Conservation (phyloP, 2,797 vertebrate species). For the Cuniculus paca region DNA sequence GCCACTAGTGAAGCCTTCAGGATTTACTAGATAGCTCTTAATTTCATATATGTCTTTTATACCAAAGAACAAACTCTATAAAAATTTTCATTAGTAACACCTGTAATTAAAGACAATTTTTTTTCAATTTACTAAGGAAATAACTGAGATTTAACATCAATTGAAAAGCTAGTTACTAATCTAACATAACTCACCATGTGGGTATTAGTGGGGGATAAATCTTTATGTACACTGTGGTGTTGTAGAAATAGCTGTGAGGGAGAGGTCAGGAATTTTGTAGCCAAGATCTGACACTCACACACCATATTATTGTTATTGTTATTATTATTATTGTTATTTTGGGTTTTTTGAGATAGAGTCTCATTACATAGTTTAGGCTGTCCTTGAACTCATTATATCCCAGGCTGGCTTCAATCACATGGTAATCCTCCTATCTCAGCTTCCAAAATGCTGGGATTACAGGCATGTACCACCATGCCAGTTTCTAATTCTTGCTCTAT, state of each 20-base stretch:
- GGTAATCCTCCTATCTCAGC: background rate
- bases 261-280: background rate
- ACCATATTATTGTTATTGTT: background rate
- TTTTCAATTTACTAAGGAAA: slow-evolving; percentile 16
- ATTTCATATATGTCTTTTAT: background rate
- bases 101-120: slow-evolving; percentile 39
- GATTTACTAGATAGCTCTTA: background rate
- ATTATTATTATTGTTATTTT: background rate
- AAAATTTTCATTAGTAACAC: slow-evolving; percentile 1
- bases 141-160: background rate
- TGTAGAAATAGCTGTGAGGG: background rate
- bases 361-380: background rate
- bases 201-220: background rate
- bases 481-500: background rate
- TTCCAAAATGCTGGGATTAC: background rate
- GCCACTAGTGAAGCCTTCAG: background rate
- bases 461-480: background rate
- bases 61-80: background rate
- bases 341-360: background rate
- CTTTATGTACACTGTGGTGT: background rate
- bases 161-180: background rate
- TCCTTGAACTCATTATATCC: background rate
- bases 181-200: background rate
- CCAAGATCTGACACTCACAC: background rate
- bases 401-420: background rate